Evolutionary conservation across 2,797 vertebrate species (phyloP).

Genomic region (Syngnathus rostellatus): DNA sequence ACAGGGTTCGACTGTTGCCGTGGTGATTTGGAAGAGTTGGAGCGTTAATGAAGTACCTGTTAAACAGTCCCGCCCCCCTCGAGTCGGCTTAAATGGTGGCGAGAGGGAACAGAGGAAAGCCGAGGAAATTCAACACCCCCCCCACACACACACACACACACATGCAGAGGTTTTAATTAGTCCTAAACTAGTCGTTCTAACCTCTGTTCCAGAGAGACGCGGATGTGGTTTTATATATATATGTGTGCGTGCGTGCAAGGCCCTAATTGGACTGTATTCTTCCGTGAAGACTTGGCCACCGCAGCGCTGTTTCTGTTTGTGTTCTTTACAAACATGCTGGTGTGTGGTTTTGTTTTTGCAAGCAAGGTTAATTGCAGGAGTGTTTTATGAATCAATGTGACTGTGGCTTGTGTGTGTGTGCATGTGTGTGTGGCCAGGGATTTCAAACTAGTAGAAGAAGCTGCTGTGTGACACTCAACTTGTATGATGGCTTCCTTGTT

Average conservation of each 20-base stretch:
- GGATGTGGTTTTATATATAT: constrained; percentile 35
- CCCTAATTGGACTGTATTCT: constrained; percentile 70
- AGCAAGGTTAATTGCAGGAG: constrained; percentile 62
- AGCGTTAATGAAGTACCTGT: constrained; percentile 77
- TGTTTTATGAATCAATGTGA: constrained; percentile 39
- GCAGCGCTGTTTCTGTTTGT: constrained; percentile 47
- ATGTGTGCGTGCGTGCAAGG: constrained; percentile 26
- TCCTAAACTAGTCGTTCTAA: constrained; percentile 67
- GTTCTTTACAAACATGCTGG: constrained; percentile 54
- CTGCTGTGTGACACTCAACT: not conserved
- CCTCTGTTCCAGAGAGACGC: constrained; percentile 58
- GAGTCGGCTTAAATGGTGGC: constrained; percentile 65
- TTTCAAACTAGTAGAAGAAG: not conserved
- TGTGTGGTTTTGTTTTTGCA: constrained; percentile 66
- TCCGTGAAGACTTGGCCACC: constrained; percentile 62
- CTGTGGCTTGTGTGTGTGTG: constrained; percentile 21
- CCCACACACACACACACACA: constrained; percentile 30
- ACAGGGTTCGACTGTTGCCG: constrained; percentile 66
- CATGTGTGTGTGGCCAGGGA: not conserved
- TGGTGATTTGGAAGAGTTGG: constrained; percentile 66
- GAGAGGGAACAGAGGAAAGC: constrained; percentile 42
- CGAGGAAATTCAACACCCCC: constrained; percentile 40
- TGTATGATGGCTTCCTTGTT: not conserved
- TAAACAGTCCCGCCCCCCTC: constrained; percentile 64
- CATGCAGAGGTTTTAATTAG: constrained; percentile 71